phyloP scores from a whole-genome alignment of 2,888 invertebrate species.

The Polietes domitor region DNA sequence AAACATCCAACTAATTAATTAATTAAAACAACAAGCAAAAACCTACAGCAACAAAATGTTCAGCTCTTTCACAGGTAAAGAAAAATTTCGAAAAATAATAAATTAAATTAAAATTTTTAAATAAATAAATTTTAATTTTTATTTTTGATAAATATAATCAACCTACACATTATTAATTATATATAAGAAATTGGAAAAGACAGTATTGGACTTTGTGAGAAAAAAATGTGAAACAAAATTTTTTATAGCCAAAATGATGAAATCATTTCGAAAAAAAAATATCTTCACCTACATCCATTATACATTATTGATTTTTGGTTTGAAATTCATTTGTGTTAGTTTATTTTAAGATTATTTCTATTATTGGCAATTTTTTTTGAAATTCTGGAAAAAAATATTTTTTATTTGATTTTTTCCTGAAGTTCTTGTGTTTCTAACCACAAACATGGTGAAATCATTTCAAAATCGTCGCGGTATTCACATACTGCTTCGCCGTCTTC shows the following conservation, averaged over 20 bases:
- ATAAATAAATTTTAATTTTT: conserved; percentile 1
- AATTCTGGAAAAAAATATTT: too few relatives aligned
- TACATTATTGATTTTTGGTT: too few relatives aligned
- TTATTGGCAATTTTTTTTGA: too few relatives aligned
- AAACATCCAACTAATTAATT: conserved; percentile 40
- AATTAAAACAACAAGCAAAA: conserved; percentile 40
- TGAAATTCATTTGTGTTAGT: too few relatives aligned
- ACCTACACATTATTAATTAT: conserved; percentile 9
- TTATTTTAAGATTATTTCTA: too few relatives aligned
- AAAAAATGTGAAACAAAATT: conserved; percentile 41
- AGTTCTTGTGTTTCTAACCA: too few relatives aligned
- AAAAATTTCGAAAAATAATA: conserved; percentile 32
- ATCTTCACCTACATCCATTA: background rate
- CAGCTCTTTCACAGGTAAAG: conserved; percentile 80
- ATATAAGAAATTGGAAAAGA: background rate
- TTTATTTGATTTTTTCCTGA: too few relatives aligned
- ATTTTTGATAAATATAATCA: background rate
- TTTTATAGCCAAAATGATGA: background rate
- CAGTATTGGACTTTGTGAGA: background rate
- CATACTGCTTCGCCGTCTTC: background rate
- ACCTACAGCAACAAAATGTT: conserved; percentile 76
- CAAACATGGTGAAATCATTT: too few relatives aligned
- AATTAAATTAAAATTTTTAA: conserved; percentile 13
- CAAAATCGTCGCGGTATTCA: background rate
- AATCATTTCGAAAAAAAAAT: conserved; percentile 1